Evolutionary conservation across 2,113 vertebrate species (phyloP), one percentile per base, ranked within the genome.

Genomic region (Oryzias melastigma): DNA sequence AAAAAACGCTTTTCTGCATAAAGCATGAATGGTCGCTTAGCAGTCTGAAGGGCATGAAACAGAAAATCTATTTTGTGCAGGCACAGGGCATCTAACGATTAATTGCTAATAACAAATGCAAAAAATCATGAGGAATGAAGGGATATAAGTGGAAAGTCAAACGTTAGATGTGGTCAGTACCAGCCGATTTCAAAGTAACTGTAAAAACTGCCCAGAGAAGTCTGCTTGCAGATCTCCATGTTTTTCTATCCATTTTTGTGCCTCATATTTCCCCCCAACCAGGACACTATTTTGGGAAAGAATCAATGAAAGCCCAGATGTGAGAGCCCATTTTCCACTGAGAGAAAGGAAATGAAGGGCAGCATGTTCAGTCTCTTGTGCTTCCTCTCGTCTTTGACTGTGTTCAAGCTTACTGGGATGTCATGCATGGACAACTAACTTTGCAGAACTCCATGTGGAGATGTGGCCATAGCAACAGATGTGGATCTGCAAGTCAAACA

Each of bases 271-370:
- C 54, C 56, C 40, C 51, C 25, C 54, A 44, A 59, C 50, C 55
- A 63, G 53, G 47, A 52, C 16, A 50, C 70, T 82, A 73, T 82
- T 82, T 78, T 68, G 29, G 67, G 65, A 77, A 72, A 51, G 58
- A 73, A 71, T 73, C 58, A 61, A 79, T 63, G 47, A 58, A 61
- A 60, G 45, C 62, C 66, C 57, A 66, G 68, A 75, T 53, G 40
- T 56, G 45, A 61, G 67, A 76, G 51, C 45, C 45, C 18, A 68
- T 82, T 80, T 77, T 84, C 66, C 68, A 61, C 63, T 35, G 73
- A 74, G 66, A 62, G 58, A 66, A 72, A 71, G 54, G 53, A 77
- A 78, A 64, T 72, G 68, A 75, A 46, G 65, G 68, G 46, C 58
- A 65, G 47, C 1, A 4, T 49, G 66, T 70, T 59, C 19, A 19